Evolutionary conservation across 2,888 invertebrate species (phyloP).

Genomic region (Temnothorax rugatulus): DNA sequence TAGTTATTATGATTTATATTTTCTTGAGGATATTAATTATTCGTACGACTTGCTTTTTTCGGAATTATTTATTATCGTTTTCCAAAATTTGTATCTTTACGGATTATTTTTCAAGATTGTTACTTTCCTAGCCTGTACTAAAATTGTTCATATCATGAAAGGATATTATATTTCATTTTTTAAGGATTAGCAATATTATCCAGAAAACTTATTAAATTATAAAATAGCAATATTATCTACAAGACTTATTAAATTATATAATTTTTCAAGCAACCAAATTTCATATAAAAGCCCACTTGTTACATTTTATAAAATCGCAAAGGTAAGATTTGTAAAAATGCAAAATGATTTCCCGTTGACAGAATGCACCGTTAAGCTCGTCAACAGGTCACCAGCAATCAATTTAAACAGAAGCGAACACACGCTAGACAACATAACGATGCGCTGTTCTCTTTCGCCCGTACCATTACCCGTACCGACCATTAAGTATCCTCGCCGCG

Average conservation of each 20-base stretch:
- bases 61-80: constrained; percentile 10
- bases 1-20: background rate
- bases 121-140: background rate
- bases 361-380: constrained; percentile 2
- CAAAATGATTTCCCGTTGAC: background rate
- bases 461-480: constrained; percentile 62
- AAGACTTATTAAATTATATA: background rate
- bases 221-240: background rate
- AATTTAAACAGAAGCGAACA: constrained; percentile 42
- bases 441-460: constrained; percentile 20
- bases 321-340: background rate
- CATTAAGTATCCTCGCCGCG: constrained; percentile 61
- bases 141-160: background rate
- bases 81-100: background rate
- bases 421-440: constrained; percentile 57
- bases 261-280: background rate
- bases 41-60: background rate
- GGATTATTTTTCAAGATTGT: background rate
- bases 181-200: background rate
- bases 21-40: background rate
- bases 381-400: constrained; percentile 27
- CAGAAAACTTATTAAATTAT: background rate
- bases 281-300: background rate
- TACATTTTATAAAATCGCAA: background rate
- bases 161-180: background rate